phyloP scores from a whole-genome alignment of 2,797 vertebrate genomes.

The Neosilurus mollespiculum region DNA sequence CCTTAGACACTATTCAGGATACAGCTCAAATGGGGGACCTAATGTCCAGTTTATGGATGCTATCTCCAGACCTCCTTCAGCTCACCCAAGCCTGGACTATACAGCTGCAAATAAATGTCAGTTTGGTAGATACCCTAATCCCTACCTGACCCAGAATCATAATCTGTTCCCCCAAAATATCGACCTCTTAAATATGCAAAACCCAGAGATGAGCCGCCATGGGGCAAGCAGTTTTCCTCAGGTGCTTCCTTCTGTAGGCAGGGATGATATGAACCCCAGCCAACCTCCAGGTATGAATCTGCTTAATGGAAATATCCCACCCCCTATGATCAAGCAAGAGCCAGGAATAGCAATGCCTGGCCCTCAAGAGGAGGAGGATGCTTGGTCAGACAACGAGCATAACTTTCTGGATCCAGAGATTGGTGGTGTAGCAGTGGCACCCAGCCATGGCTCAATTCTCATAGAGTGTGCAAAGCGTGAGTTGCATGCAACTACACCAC shows the following conservation, averaged over 20 bases:
- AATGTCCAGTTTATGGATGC: conserved; percentile 79
- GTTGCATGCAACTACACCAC: conserved; percentile 93
- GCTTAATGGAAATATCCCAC: conserved; percentile 69
- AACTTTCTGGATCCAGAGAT: conserved; percentile 96
- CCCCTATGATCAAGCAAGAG: conserved; percentile 71
- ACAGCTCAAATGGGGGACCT: conserved; percentile 70
- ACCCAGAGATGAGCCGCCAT: conserved; percentile 75
- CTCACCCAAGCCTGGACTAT: conserved; percentile 74
- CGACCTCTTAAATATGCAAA: conserved; percentile 81
- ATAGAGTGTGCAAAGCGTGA: conserved; percentile 98
- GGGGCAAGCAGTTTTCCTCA: conserved; percentile 70
- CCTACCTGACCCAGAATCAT: conserved; percentile 73
- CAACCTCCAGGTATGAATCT: conserved; percentile 68
- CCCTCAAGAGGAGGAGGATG: conserved; percentile 81
- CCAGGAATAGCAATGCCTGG: conserved; percentile 63
- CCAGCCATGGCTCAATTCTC: conserved; percentile 93
- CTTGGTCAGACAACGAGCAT: conserved; percentile 99
- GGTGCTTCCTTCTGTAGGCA: conserved; percentile 71
- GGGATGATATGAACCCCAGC: conserved; percentile 69
- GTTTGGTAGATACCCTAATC: conserved; percentile 73
- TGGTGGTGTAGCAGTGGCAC: conserved; percentile 95
- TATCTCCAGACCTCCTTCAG: conserved; percentile 74
- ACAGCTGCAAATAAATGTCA: conserved; percentile 78
- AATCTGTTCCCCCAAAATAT: conserved; percentile 73
- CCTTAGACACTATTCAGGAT: conserved; percentile 77